Conservation (phyloP, 2,797 vertebrate genomes). For the Microctenopoma lineatum region DNA sequence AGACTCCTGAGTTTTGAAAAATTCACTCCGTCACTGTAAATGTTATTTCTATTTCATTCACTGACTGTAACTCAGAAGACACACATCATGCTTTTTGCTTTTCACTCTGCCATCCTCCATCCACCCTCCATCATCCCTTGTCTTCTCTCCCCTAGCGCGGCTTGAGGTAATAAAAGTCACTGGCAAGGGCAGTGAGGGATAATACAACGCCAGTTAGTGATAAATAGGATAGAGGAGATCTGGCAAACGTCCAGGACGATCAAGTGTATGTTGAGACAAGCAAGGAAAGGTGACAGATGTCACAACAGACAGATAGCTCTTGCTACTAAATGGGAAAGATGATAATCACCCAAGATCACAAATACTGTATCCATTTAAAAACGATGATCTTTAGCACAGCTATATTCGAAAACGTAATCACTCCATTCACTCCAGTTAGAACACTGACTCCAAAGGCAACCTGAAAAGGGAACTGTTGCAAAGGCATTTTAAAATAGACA, state of each 20-base stretch:
- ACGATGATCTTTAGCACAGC: constrained; percentile 6
- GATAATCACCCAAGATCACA: constrained; percentile 29
- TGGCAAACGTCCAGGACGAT: constrained; percentile 42
- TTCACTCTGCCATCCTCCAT: constrained; percentile 20
- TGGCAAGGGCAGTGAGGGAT: constrained; percentile 53
- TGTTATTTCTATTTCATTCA: constrained; percentile 26
- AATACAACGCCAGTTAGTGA: constrained; percentile 63
- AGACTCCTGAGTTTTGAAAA: constrained; percentile 19
- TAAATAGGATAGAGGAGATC: constrained; percentile 55
- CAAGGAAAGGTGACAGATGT: constrained; percentile 41
- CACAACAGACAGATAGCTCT: constrained; percentile 20
- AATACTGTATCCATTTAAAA: constrained; percentile 17
- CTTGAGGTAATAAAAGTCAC: constrained; percentile 62
- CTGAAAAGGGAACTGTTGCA: constrained; percentile 2
- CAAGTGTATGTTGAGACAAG: constrained; percentile 44
- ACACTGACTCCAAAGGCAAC: constrained; percentile 8
- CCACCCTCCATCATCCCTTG: constrained; percentile 24
- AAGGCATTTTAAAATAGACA: constrained; percentile 33
- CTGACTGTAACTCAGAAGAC: constrained; percentile 28
- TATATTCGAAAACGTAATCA: neutral
- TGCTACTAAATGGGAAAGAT: constrained; percentile 21
- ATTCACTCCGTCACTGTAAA: constrained; percentile 5
- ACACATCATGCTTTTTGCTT: constrained; percentile 34
- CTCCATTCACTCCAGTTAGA: neutral
- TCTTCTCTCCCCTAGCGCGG: constrained; percentile 18